Conservation (phyloP, 2,113 vertebrate genomes). For the Ptyas mucosa region DNA sequence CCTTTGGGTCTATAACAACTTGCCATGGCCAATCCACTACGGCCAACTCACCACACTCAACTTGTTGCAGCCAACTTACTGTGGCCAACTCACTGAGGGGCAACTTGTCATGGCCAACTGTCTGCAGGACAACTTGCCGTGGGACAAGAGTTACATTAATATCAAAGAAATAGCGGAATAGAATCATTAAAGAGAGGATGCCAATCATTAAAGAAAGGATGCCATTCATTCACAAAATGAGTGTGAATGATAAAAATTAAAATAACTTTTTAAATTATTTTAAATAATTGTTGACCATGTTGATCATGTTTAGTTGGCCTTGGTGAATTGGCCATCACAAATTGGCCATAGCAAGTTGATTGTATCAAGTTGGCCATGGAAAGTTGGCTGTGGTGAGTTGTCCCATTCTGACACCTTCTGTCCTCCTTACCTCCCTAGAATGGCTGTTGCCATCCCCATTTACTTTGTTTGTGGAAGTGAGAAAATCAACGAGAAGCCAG, state of each 20-base stretch:
- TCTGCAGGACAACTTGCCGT: neutral
- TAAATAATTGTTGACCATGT: neutral
- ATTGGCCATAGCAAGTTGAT: too few relatives aligned
- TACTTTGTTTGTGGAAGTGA: neutral
- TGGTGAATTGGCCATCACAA: too few relatives aligned
- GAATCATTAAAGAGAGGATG: neutral
- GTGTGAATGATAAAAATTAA: neutral
- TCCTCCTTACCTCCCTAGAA: neutral
- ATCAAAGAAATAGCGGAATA: neutral
- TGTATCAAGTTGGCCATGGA: too few relatives aligned
- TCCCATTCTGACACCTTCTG: neutral
- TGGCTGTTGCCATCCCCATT: neutral
- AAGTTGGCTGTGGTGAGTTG: neutral
- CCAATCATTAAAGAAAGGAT: neutral
- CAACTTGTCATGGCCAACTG: neutral
- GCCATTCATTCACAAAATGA: neutral
- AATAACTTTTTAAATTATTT: neutral
- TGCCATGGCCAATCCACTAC: neutral
- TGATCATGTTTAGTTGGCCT: neutral
- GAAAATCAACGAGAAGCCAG: neutral
- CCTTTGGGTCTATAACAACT: neutral
- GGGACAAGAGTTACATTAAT: neutral
- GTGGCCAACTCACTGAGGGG: neutral
- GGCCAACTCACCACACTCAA: neutral
- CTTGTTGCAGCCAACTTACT: neutral